A percentile compares a stretch with the other conserved stretches of the same genome.
Conservation (phyloP, 2,888 invertebrate species). For the Opisthograptis luteolata region DNA sequence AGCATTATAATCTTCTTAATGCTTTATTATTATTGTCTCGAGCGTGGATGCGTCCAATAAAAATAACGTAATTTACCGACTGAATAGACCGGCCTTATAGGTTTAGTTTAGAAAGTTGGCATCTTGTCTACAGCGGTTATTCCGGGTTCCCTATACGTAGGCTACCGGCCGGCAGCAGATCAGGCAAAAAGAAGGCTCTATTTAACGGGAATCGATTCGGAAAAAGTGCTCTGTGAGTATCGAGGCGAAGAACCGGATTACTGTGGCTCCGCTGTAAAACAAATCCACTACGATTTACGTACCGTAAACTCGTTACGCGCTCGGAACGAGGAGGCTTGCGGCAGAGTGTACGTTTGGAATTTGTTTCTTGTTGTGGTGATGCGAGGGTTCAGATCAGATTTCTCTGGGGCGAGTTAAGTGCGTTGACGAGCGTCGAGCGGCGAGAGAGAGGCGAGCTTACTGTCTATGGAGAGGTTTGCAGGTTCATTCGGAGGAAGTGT, state of each 20-base stretch:
- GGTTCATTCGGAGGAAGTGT: constrained; percentile 76
- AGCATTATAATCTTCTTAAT: constrained; percentile 67
- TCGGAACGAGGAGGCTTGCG: constrained; percentile 62
- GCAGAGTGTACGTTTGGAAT: constrained; percentile 51
- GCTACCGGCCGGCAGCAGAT: constrained; percentile 58
- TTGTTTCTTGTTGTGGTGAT: constrained; percentile 58
- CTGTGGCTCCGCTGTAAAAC: constrained; percentile 72
- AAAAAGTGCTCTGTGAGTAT: constrained; percentile 71
- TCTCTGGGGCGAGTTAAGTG: constrained; percentile 51
- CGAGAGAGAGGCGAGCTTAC: constrained; percentile 75
- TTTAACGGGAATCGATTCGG: constrained; percentile 70
- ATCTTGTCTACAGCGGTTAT: constrained; percentile 79
- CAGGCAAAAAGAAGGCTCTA: constrained; percentile 75
- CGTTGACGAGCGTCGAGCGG: constrained; percentile 51
- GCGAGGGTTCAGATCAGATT: constrained; percentile 58
- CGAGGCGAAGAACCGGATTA: constrained; percentile 74
- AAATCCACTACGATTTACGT: constrained; percentile 82
- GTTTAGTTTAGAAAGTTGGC: constrained; percentile 82
- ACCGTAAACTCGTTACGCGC: constrained; percentile 82
- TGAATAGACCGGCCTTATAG: constrained; percentile 65
- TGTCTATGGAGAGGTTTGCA: constrained; percentile 71
- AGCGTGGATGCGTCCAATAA: constrained; percentile 65
- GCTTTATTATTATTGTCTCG: constrained; percentile 68
- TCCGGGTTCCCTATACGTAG: constrained; percentile 74
- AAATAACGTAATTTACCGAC: constrained; percentile 75